Conservation (phyloP, 2,888 invertebrate species). For the Idaea aversata region DNA sequence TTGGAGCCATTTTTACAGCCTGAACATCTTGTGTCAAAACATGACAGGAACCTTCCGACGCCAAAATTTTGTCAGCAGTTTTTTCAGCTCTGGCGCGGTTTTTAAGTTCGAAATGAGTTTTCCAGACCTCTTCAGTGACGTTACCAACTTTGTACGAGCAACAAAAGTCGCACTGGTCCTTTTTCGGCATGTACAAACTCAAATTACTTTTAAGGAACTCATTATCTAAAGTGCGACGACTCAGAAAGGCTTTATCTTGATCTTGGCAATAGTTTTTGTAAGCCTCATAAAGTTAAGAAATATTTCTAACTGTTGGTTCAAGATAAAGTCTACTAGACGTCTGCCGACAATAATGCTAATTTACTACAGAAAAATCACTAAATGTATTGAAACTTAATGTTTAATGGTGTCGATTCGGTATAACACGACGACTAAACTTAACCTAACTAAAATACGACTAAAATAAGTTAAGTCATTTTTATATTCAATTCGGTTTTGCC, state of each 20-base stretch:
- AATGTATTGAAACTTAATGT: no score
- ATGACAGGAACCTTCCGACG: not conserved
- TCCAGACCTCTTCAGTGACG: constrained; percentile 22
- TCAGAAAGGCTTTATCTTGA: constrained; percentile 21
- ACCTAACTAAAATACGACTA: no score
- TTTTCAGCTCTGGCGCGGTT: constrained; percentile 26
- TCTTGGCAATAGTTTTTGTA: constrained; percentile 27
- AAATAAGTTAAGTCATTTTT: no score
- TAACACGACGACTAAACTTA: no score
- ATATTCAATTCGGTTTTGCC: no score
- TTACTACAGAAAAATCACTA: no score
- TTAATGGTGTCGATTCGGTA: no score
- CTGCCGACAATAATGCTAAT: constrained; percentile 32
- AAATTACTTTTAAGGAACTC: constrained; percentile 31
- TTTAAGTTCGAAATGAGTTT: constrained; percentile 23
- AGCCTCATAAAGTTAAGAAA: constrained; percentile 26
- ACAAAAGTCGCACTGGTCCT: constrained; percentile 31
- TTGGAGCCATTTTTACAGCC: constrained; percentile 17
- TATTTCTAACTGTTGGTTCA: constrained; percentile 33
- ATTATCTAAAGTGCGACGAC: constrained; percentile 30
- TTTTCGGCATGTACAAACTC: constrained; percentile 32
- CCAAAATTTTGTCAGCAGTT: constrained; percentile 20
- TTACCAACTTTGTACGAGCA: constrained; percentile 30
- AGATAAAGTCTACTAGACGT: constrained; percentile 30
- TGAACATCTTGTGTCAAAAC: no score